Percentiles rank a stretch among this genome's conserved stretches.
These are phyloP conservation scores for Sebastes trivittatus DNA, from an alignment of 2,797 vertebrate genomes.

Conservation along the genomic window DNA sequence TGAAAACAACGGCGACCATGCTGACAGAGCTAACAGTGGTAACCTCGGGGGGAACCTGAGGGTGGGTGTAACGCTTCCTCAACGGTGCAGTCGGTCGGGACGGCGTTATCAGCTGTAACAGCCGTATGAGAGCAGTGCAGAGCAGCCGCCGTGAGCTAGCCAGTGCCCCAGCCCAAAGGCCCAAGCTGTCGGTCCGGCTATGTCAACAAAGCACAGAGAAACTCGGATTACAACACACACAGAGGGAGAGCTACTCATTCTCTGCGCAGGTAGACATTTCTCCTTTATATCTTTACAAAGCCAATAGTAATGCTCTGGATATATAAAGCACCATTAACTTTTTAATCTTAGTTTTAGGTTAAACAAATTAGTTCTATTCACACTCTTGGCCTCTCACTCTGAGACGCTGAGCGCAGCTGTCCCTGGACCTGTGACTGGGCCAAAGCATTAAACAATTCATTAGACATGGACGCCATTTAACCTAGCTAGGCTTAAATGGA, in stretches of 20 bases:
- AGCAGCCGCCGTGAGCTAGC: background rate
- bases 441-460: slow-evolving; percentile 62
- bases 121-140: background rate
- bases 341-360: background rate
- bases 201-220: background rate
- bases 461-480: slow-evolving; percentile 60
- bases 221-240: background rate
- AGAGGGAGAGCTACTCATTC: background rate
- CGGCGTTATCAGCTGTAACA: accelerated
- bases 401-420: background rate
- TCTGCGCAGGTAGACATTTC: background rate
- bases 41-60: background rate
- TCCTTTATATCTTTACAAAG: background rate
- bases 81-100: background rate
- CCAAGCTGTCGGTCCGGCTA: background rate
- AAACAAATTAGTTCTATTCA: background rate
- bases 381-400: background rate
- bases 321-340: background rate
- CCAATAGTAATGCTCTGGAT: background rate
- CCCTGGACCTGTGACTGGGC: slow-evolving; percentile 21
- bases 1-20: background rate
- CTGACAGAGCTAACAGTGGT: background rate
- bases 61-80: background rate
- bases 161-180: background rate
- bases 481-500: slow-evolving; percentile 27